Conservation (phyloP, 2,113 vertebrate species). For the Chascanopsetta lugubris region DNA sequence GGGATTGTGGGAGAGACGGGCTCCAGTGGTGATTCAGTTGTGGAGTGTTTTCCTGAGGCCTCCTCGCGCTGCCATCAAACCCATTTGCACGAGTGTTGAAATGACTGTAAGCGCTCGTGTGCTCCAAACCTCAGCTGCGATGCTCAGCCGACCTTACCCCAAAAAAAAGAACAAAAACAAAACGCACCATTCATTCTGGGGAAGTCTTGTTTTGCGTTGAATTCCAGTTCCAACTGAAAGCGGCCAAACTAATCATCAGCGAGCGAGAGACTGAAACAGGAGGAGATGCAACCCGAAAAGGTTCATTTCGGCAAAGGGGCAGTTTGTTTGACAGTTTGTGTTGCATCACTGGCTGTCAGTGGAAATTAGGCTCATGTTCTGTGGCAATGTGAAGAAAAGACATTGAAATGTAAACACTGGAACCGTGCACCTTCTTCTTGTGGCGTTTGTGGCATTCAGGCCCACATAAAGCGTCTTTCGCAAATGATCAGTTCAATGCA, state of each 20-base stretch:
- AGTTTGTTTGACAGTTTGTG: background rate
- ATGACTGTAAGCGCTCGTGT: background rate
- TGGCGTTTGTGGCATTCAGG: background rate
- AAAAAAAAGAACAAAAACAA: background rate
- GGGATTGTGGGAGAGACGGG: constrained; percentile 62
- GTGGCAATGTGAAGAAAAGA: background rate
- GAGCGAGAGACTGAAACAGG: background rate
- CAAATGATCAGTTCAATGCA: background rate
- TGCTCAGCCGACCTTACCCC: background rate
- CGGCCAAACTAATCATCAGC: constrained; percentile 3
- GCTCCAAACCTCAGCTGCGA: background rate
- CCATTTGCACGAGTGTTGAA: background rate
- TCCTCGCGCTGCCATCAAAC: background rate
- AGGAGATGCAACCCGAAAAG: constrained; percentile 9
- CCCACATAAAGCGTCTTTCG: background rate
- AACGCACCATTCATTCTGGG: background rate
- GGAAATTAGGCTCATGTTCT: background rate
- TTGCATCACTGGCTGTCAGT: background rate
- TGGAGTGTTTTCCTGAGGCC: background rate
- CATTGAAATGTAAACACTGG: background rate
- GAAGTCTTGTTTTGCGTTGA: constrained; percentile 5
- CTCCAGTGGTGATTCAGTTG: constrained; percentile 54
- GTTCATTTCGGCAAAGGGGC: constrained; percentile 33
- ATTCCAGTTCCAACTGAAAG: constrained; percentile 9
- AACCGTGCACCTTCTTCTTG: too few relatives aligned